Percentiles rank a stretch among this genome's conserved stretches.
phyloP scores from a whole-genome alignment of 2,888 invertebrate genomes.

The Cyrtodaria siliqua region DNA sequence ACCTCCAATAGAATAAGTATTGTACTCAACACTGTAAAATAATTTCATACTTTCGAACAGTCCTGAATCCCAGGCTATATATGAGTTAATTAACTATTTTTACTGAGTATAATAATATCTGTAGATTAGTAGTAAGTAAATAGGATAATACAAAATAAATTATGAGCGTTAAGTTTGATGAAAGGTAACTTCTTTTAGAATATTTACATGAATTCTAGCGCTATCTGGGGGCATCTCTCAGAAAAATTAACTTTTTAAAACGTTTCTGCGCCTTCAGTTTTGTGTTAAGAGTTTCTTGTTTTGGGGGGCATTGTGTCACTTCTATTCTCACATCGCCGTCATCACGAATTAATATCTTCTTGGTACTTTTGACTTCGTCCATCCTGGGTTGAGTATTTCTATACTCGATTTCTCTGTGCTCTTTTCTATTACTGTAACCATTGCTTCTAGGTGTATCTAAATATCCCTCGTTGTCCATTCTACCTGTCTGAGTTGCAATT shows the following conservation, averaged over 20 bases:
- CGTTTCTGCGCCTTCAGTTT: conserved; percentile 69
- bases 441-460: not conserved
- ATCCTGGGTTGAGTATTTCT: conserved; percentile 20
- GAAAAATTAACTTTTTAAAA: conserved; percentile 67
- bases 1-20: too few relatives aligned
- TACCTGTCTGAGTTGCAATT: too few relatives aligned
- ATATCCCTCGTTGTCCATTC: not conserved
- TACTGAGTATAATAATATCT: too few relatives aligned
- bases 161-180: too few relatives aligned
- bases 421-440: not conserved
- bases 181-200: too few relatives aligned
- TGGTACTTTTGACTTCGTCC: conserved; percentile 41
- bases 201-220: not conserved
- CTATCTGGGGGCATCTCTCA: conserved; percentile 55
- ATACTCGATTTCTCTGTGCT: not conserved
- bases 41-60: too few relatives aligned
- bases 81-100: too few relatives aligned
- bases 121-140: too few relatives aligned
- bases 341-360: conserved; percentile 52
- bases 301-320: conserved; percentile 64
- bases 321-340: conserved; percentile 63
- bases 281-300: conserved; percentile 48
- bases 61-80: too few relatives aligned
- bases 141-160: too few relatives aligned
- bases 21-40: too few relatives aligned